These are phyloP conservation scores for Fissipunctia ypsillon DNA, from an alignment of 2,888 invertebrate species.

Conservation along the genomic window DNA sequence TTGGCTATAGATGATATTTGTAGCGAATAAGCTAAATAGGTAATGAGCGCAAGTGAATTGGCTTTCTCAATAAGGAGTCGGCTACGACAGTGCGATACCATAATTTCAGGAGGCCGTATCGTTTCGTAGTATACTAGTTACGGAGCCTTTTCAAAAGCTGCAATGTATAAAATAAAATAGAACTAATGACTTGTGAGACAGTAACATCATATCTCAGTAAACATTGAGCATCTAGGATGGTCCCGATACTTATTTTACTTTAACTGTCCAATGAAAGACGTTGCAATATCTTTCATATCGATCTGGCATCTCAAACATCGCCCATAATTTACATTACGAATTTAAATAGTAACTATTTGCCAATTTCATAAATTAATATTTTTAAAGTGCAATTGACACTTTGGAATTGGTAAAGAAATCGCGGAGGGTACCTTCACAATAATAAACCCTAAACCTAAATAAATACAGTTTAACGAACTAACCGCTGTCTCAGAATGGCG, in stretches of 20 bases:
- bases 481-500: slow-evolving; percentile 59
- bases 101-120: slow-evolving; percentile 23
- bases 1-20: slow-evolving; percentile 43
- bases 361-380: slow-evolving; percentile 53
- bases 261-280: slow-evolving; percentile 53
- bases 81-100: slow-evolving; percentile 27
- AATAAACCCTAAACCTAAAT: slow-evolving; percentile 69
- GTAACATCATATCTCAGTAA: slow-evolving; percentile 47
- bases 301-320: slow-evolving; percentile 38
- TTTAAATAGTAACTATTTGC: slow-evolving; percentile 58
- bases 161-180: slow-evolving; percentile 60
- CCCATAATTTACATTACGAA: slow-evolving; percentile 47
- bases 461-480: slow-evolving; percentile 65
- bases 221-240: slow-evolving; percentile 64
- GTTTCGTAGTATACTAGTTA: slow-evolving; percentile 40
- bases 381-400: slow-evolving; percentile 65
- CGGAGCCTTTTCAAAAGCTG: slow-evolving; percentile 57
- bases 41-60: slow-evolving; percentile 37
- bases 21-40: slow-evolving; percentile 45
- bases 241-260: slow-evolving; percentile 55
- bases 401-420: slow-evolving; percentile 58
- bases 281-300: slow-evolving; percentile 46
- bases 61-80: slow-evolving; percentile 39
- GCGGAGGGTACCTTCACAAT: slow-evolving; percentile 70
- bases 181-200: slow-evolving; percentile 63